A percentile compares a stretch with the other conserved stretches of the same genome.
phyloP scores from a whole-genome alignment of 2,888 invertebrate species.

The Trisateles emortualis region DNA sequence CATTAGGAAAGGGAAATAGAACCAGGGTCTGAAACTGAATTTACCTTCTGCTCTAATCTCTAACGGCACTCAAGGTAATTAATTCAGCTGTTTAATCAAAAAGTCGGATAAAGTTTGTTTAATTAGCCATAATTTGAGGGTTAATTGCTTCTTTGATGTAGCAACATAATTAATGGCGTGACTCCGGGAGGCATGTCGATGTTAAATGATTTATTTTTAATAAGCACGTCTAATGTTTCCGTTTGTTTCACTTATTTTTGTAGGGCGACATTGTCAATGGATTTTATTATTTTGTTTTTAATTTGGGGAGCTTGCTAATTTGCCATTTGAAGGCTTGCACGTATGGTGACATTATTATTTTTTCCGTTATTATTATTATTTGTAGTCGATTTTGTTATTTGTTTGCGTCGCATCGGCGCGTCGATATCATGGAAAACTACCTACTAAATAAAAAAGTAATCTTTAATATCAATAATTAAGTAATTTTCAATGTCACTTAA shows the following conservation, averaged over 20 bases:
- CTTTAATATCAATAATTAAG: no score
- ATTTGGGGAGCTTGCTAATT: no score
- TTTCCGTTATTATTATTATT: no score
- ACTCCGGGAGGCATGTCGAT: conserved; percentile 9
- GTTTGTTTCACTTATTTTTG: not conserved
- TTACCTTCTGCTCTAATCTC: conserved; percentile 28
- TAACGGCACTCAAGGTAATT: conserved; percentile 30
- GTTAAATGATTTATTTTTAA: conserved; percentile 9
- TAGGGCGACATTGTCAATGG: not conserved
- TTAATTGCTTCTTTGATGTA: conserved; percentile 42
- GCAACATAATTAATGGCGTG: conserved; percentile 37
- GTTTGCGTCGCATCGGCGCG: no score
- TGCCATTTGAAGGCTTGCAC: no score
- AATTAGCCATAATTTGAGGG: conserved; percentile 43
- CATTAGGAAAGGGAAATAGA: not conserved
- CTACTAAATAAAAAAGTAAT: no score
- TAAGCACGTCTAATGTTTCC: not conserved
- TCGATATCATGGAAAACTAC: no score
- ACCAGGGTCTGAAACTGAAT: not conserved
- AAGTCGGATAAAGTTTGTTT: conserved; percentile 40
- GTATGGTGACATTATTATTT: no score
- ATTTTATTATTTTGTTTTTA: no score
- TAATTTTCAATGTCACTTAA: no score
- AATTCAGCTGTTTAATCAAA: conserved; percentile 46
- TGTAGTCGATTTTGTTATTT: no score